phyloP scores from a whole-genome alignment of 2,888 invertebrate species.

The Himalopsyche japonica region DNA sequence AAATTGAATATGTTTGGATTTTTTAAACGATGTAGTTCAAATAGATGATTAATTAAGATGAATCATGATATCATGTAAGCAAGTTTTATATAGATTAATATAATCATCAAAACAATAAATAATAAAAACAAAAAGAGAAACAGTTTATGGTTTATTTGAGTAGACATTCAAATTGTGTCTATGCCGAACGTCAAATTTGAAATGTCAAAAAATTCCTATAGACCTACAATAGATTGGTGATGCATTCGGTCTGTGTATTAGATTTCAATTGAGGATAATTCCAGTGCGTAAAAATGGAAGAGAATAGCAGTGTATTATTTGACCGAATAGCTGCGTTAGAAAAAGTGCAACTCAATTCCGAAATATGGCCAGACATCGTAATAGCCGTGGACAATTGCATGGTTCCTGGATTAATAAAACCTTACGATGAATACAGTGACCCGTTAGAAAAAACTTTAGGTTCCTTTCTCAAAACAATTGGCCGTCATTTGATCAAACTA shows the following conservation, averaged over 20 bases:
- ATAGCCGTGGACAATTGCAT: constrained; percentile 23
- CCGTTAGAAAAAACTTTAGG: not conserved
- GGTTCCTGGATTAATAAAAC: constrained; percentile 27
- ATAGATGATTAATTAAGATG: no score
- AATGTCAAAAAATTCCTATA: not conserved
- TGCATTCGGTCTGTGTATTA: no score
- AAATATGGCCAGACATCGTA: constrained; percentile 7
- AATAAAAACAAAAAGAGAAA: no score
- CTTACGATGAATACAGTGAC: constrained; percentile 28
- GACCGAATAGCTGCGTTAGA: not conserved
- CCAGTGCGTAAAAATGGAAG: not conserved
- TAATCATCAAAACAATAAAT: no score
- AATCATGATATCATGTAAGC: no score
- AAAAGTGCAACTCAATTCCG: constrained; percentile 6
- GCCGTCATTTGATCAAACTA: not conserved
- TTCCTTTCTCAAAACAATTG: not conserved
- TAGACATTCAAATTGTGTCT: not conserved
- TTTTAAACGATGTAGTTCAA: no score
- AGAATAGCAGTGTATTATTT: not conserved
- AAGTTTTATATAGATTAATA: no score
- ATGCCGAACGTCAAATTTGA: not conserved
- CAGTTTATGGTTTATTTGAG: no score
- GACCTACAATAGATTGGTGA: not conserved
- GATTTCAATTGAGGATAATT: no score
- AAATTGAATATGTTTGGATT: no score